Conservation (phyloP, 2,888 invertebrate species). For the Eristalis arbustorum region DNA sequence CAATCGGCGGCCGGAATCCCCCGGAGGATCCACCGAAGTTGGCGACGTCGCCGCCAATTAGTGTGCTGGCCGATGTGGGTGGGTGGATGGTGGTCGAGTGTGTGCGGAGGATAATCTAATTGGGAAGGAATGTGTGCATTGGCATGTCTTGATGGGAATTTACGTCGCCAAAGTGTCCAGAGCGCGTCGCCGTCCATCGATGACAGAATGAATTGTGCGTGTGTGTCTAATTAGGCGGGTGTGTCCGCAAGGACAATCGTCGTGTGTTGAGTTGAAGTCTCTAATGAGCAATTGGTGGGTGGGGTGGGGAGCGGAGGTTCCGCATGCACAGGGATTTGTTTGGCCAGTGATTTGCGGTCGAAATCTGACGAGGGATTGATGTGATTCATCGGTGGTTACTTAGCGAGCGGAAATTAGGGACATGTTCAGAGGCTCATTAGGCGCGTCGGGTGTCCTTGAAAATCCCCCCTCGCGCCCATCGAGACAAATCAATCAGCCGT, state of each 20-base stretch:
- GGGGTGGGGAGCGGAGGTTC: background rate
- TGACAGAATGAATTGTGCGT: slow-evolving; percentile 55
- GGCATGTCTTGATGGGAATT: slow-evolving; percentile 57
- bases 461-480: background rate
- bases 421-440: too few relatives aligned
- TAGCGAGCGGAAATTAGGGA: too few relatives aligned
- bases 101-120: slow-evolving; percentile 45
- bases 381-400: background rate
- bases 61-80: slow-evolving; percentile 21
- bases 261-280: background rate
- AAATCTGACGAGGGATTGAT: background rate
- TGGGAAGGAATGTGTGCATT: slow-evolving; percentile 32
- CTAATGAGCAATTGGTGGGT: background rate
- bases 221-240: slow-evolving; percentile 46
- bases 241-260: slow-evolving; percentile 26
- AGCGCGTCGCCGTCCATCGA: slow-evolving; percentile 21
- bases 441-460: background rate
- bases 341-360: background rate
- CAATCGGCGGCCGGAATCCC: slow-evolving; percentile 52
- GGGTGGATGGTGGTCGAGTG: background rate
- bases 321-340: background rate
- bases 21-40: slow-evolving; percentile 20
- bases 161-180: slow-evolving; percentile 58
- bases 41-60: slow-evolving; percentile 44
- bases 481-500: background rate